These are phyloP conservation scores for Dromococcyx pavoninus DNA, from an alignment of 2,797 vertebrate species.

Conservation along the genomic window DNA sequence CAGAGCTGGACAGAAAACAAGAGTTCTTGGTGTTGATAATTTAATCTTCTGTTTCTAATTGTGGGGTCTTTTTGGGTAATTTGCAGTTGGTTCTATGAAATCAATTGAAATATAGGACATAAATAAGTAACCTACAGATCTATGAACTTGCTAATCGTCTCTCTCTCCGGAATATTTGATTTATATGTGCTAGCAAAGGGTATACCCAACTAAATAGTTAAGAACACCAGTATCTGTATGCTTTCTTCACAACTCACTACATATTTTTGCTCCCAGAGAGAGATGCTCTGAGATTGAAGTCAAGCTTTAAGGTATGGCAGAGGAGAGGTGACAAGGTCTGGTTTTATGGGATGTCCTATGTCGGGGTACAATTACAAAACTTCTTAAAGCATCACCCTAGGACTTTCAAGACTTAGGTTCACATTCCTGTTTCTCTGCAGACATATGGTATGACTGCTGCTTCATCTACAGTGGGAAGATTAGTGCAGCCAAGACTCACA, in stretches of 20 bases:
- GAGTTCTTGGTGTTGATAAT: neutral
- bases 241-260: neutral
- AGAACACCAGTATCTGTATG: neutral
- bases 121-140: neutral
- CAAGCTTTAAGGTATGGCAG: neutral
- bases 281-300: neutral
- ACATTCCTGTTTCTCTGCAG: constrained; percentile 37
- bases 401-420: neutral
- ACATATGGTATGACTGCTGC: neutral
- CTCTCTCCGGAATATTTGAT: neutral
- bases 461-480: neutral
- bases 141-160: neutral
- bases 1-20: neutral
- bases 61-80: neutral
- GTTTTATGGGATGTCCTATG: neutral
- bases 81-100: neutral
- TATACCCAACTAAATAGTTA: neutral
- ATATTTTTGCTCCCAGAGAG: neutral
- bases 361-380: neutral
- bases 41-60: neutral
- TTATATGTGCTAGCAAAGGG: neutral
- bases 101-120: neutral
- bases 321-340: neutral
- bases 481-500: neutral
- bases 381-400: neutral